These are phyloP conservation scores for Acanthurus tractus DNA, from an alignment of 2,797 vertebrate species.

Conservation along the genomic window DNA sequence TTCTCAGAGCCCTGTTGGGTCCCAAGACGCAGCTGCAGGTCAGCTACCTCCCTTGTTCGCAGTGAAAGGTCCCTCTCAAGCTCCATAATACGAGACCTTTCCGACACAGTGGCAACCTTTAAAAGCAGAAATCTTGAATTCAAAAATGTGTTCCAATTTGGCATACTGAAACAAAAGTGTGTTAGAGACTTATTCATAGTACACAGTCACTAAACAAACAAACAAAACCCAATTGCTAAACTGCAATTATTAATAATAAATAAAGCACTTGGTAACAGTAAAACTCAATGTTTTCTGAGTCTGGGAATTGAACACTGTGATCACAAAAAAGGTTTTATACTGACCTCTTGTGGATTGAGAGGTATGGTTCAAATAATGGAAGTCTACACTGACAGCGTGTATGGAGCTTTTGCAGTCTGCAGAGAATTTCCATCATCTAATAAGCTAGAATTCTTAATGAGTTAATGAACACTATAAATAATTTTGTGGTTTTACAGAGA, in stretches of 20 bases:
- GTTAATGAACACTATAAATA: neutral
- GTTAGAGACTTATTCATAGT: conserved; percentile 12
- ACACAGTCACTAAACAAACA: neutral
- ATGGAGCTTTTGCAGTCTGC: conserved; percentile 48
- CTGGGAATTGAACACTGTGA: conserved; percentile 9
- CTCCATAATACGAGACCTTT: conserved; percentile 97
- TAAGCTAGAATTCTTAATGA: conserved; percentile 1
- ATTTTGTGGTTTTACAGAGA: neutral
- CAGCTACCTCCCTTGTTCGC: conserved; percentile 90
- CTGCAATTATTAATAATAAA: conserved; percentile 14
- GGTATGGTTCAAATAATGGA: conserved; percentile 58
- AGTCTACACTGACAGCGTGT: conserved; percentile 58
- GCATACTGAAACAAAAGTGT: conserved; percentile 12
- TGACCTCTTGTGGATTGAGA: conserved; percentile 71
- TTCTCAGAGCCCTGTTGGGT: conserved; percentile 82
- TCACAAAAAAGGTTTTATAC: conserved; percentile 50
- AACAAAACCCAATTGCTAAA: neutral
- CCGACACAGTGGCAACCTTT: conserved; percentile 97
- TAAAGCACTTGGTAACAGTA: neutral
- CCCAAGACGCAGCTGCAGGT: conserved; percentile 90
- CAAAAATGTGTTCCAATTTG: conserved; percentile 35
- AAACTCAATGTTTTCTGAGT: neutral
- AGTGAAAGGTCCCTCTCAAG: conserved; percentile 92
- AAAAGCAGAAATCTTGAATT: conserved; percentile 68
- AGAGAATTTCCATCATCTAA: conserved; percentile 23